Percentiles rank a stretch among this genome's conserved stretches.
phyloP scores from a whole-genome alignment of 2,888 invertebrate species.

The Drosophila suboccidentalis region DNA sequence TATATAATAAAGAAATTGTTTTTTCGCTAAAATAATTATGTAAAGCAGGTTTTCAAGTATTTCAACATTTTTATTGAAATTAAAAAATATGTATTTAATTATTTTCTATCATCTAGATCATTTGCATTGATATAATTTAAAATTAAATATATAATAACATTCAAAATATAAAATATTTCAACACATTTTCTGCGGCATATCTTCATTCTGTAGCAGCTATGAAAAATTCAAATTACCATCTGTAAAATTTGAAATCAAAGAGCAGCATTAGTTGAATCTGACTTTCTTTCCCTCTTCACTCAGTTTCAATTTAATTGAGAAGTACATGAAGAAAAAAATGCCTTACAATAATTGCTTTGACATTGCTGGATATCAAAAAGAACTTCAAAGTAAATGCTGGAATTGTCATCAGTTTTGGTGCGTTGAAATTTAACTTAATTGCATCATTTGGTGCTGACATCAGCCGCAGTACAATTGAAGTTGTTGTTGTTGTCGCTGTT shows the following conservation, averaged over 20 bases:
- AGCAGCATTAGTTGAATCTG: background rate
- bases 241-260: slow-evolving; percentile 40
- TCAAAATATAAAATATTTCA: background rate
- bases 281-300: background rate
- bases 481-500: background rate
- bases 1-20: no score
- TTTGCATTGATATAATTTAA: no score
- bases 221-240: no score
- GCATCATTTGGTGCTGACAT: slow-evolving; percentile 54
- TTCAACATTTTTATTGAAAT: no score
- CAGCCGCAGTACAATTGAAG: slow-evolving; percentile 26
- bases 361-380: slow-evolving; percentile 10
- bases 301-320: slow-evolving; percentile 15
- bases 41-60: no score
- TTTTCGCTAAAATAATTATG: no score
- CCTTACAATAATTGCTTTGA: slow-evolving; percentile 12
- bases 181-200: no score
- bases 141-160: background rate
- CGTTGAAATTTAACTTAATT: slow-evolving; percentile 66
- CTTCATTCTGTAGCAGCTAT: no score
- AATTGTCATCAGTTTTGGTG: slow-evolving; percentile 54
- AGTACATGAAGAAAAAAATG: slow-evolving; percentile 3
- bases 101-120: no score
- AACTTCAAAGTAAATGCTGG: slow-evolving; percentile 68
- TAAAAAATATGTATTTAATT: no score